A percentile compares a stretch with the other conserved stretches of the same genome.
phyloP scores from a whole-genome alignment of 2,888 invertebrate genomes.

The Thereva nobilitata region DNA sequence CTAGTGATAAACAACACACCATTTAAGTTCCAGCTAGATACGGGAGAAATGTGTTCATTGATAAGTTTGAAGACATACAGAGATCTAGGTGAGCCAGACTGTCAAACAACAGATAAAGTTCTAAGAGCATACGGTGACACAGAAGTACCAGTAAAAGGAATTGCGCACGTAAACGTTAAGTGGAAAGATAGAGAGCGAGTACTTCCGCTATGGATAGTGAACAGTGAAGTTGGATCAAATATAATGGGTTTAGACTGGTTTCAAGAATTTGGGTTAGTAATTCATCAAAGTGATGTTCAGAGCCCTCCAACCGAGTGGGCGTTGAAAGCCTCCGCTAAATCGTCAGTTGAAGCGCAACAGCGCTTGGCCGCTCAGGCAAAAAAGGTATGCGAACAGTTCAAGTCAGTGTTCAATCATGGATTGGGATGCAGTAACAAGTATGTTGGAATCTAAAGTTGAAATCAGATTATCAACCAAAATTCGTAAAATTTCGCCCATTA shows the following conservation, averaged over 20 bases:
- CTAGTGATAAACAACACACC: background rate
- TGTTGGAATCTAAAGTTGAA: background rate
- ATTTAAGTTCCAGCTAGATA: background rate
- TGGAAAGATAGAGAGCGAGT: background rate
- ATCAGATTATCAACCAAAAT: conserved; percentile 34
- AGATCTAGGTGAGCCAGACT: background rate
- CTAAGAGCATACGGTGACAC: conserved; percentile 1
- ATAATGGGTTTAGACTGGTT: conserved; percentile 5
- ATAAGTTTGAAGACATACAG: background rate
- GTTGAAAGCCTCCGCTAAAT: background rate
- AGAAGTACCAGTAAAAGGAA: background rate
- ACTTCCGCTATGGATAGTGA: background rate
- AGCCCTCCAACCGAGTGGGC: background rate
- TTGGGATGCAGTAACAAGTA: background rate
- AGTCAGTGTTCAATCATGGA: background rate
- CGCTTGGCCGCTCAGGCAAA: no score
- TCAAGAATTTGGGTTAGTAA: background rate
- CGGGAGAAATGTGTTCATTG: conserved; percentile 3
- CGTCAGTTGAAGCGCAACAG: no score
- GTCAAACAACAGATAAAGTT: background rate
- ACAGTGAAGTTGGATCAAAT: background rate
- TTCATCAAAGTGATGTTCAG: background rate
- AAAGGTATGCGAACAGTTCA: no score
- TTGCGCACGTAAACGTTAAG: background rate
- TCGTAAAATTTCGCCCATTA: conserved; percentile 39